Evolutionary conservation across 2,113 vertebrate genomes (phyloP), one percentile per base, ranked within the genome.

Genomic region (Plectropomus leopardus): DNA sequence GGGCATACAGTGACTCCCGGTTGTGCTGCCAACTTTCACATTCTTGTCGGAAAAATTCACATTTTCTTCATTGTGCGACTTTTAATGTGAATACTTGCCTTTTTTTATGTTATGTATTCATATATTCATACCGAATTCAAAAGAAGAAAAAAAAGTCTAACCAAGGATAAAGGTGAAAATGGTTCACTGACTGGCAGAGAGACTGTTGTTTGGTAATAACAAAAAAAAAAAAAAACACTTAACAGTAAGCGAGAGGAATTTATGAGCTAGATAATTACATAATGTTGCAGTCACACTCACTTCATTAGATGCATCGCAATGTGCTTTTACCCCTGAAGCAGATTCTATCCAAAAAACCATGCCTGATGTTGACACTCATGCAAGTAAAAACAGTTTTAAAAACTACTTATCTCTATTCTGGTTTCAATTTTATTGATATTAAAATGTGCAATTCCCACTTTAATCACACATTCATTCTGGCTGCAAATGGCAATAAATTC

Each of bases 1-100:
- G 65, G 57, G 73, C 81, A 76, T 34, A 76, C 67, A 78, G 36
- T 67, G 63, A 47, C 53, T 76, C 72, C 15, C 34, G 32, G 51
- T 71, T 74, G 54, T 75, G 64, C 75, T 78, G 65, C 68, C 79
- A 86, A 83, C 42, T 69, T 65, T 34, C 50, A 67, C 60, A 66
- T 63, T 75, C 48, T 48, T 50, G 28, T 24, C 55, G 50, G 59
- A 77, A 40, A 63, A 76, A 66, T 8, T 23, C 30, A 42, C 28
- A 45, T 21, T 45, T 78, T 50, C 23, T 54, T 69, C 59, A 59
- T 30, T 54, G 26, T 50, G 21, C 50, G 23, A 72, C 45, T 48
- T 63, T 58, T 61, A 47, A 58, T 61, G n/a, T 45, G 17, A 54
- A 60, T 68, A 17, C 7, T 24, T 40, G 32, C 57, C 24, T 47